Base-by-base conservation (phyloP, 2,888 invertebrate species). In the Hyppa rectilinea region DNA sequence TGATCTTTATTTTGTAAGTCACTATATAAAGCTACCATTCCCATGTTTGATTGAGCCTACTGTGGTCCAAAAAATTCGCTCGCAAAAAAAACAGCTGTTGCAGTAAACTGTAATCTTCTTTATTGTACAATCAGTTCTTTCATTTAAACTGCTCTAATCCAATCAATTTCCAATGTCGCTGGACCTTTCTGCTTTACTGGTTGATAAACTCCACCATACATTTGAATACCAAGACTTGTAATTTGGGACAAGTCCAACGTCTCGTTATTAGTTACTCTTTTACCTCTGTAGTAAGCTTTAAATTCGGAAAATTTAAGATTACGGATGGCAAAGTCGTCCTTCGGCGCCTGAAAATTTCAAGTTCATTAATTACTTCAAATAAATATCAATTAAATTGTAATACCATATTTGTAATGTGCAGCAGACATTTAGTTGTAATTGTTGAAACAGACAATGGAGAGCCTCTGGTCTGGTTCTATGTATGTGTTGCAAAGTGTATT, bases 191-290 rank as follows among this genome's bases (percentile, higher is more conserved):
- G 97, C 87, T 97, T 97, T 26, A 96, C 90, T 10, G 96, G 95
- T 80, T 95, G 93, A 86, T 97, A 97, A 74, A 97, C 97, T 20
- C 97, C 97, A 29, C 97, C 97, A 83, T 96, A 97, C 85, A 97
- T 95, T 92, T 97, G 97, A 53, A 97, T 89, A 9, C 97, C 97
- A 75, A 97, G 93, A 89, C 96, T 96, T 3, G 97, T 96, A 36
- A 97, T 95, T 83, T 96, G 94, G 1, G 96, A 91, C 55, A 92
- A 90, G 86, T 97, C 97, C 29, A 97, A 89, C 0, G 96, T 95
- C 82, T 96, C 96, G 20, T 96, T 96, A 74, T 96, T 93, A 72
- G 95, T 96, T n/a, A 96, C 92, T 82, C 95, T 92, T 82, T 94
- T 95, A 12, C 97, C 97, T 81, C 97, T 94, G 79, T 96, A 97